Conservation (phyloP, 2,797 vertebrate genomes). For the Notoglanidium macrostoma region DNA sequence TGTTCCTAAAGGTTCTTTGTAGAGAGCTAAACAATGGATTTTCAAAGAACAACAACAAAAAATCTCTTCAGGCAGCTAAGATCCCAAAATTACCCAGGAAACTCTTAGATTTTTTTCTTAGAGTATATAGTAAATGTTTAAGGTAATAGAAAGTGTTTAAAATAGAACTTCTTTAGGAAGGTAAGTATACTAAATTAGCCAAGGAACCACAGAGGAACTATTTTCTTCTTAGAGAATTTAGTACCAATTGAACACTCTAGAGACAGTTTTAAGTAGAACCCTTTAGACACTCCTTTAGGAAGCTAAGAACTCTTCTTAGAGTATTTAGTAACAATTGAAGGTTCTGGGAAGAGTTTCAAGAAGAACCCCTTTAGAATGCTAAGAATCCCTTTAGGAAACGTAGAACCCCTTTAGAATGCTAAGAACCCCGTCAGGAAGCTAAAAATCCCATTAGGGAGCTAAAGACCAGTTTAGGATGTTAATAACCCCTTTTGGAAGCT, state of each 20-base stretch:
- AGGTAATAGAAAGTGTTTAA: neutral
- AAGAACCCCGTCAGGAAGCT: no score
- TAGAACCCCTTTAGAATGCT: no score
- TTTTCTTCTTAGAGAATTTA: neutral
- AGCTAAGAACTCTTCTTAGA: neutral
- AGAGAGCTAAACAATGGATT: neutral
- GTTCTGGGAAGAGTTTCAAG: neutral
- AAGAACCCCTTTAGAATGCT: neutral
- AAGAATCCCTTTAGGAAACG: no score
- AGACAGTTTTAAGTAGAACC: neutral
- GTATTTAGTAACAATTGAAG: neutral
- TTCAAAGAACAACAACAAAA: neutral
- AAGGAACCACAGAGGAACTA: neutral
- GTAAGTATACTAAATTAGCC: neutral
- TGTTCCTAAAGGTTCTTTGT: neutral
- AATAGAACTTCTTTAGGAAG: neutral
- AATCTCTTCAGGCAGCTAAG: neutral
- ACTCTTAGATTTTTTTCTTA: neutral
- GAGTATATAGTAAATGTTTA: neutral
- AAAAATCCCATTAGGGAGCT: no score
- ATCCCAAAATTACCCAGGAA: neutral
- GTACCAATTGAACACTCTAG: neutral
- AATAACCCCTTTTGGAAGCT: no score
- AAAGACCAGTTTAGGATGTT: no score
- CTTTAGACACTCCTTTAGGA: neutral